phyloP scores from a whole-genome alignment of 2,888 invertebrate genomes.

The Brachynemurus nebulosus region DNA sequence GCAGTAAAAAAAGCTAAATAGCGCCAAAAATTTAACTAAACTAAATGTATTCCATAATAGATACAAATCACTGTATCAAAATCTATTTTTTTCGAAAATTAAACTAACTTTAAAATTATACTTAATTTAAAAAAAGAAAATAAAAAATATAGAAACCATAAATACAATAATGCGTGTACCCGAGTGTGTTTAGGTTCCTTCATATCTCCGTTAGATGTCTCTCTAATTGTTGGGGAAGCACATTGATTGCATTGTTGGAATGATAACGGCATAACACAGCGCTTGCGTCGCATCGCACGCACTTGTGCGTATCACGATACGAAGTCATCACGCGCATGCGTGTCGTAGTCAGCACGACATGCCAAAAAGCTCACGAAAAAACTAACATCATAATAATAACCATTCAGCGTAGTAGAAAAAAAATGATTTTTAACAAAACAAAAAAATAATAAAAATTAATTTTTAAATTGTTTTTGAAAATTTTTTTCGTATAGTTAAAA shows the following conservation, averaged over 20 bases:
- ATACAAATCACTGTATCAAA: too few relatives aligned
- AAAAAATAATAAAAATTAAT: background rate
- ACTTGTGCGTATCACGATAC: background rate
- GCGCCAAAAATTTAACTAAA: too few relatives aligned
- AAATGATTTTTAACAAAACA: slow-evolving; percentile 1
- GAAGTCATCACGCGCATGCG: slow-evolving; percentile 5
- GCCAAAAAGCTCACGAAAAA: slow-evolving; percentile 7
- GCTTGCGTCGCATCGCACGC: slow-evolving; percentile 3
- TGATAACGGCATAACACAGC: slow-evolving; percentile 2
- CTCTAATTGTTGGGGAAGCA: slow-evolving; percentile 3
- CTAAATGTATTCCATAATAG: too few relatives aligned
- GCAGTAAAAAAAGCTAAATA: too few relatives aligned
- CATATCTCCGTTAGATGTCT: slow-evolving; percentile 5
- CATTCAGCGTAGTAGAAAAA: slow-evolving; percentile 6
- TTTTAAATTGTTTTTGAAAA: background rate
- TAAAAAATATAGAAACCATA: slow-evolving; percentile 14
- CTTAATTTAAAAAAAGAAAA: background rate
- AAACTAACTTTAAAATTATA: background rate
- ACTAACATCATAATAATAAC: slow-evolving; percentile 8
- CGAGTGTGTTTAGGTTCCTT: slow-evolving; percentile 6
- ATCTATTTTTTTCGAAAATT: background rate
- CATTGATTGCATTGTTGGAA: slow-evolving; percentile 4
- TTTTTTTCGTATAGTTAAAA: background rate
- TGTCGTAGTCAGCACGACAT: slow-evolving; percentile 10
- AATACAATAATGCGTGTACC: slow-evolving; percentile 15